Percentiles rank a stretch among this genome's conserved stretches.
These are phyloP conservation scores for Notothenia coriiceps DNA, from an alignment of 2,113 vertebrate genomes.

Conservation along the genomic window DNA sequence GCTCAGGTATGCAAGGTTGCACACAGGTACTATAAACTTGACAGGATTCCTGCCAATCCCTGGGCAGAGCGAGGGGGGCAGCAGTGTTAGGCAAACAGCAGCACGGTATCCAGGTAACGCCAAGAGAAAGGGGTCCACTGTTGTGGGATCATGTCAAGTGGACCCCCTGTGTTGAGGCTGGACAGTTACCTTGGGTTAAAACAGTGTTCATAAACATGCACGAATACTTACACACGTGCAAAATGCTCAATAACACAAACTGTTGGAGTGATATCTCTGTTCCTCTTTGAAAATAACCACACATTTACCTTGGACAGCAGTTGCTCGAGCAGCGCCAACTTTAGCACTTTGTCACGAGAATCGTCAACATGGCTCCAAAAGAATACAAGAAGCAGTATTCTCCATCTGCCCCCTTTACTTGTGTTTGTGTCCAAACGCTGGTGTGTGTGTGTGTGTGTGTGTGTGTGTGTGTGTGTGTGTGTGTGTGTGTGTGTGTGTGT, in stretches of 20 bases:
- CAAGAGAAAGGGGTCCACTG: constrained; percentile 28
- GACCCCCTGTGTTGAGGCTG: constrained; percentile 24
- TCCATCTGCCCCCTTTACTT: constrained; percentile 26
- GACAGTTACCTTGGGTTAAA: constrained; percentile 12
- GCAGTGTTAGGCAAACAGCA: constrained; percentile 71
- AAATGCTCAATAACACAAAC: constrained; percentile 22
- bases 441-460: background rate
- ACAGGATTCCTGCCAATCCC: constrained; percentile 16
- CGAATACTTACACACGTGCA: background rate
- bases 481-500: background rate
- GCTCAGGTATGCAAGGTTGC: constrained; percentile 25
- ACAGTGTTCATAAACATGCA: constrained; percentile 14
- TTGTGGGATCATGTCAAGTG: constrained; percentile 40
- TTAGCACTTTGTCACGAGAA: constrained; percentile 81
- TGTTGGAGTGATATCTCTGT: constrained; percentile 25
- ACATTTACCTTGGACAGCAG: constrained; percentile 65
- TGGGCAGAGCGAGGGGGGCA: constrained; percentile 22
- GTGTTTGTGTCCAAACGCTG: constrained; percentile 12
- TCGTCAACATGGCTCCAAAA: constrained; percentile 77
- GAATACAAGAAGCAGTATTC: constrained; percentile 70
- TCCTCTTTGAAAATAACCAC: constrained; percentile 50
- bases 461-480: background rate
- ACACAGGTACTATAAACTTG: constrained; percentile 27
- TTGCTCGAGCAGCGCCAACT: constrained; percentile 59
- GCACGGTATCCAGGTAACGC: constrained; percentile 67